These are phyloP conservation scores for Apamea crenata DNA, from an alignment of 2,888 invertebrate genomes.

Conservation along the genomic window DNA sequence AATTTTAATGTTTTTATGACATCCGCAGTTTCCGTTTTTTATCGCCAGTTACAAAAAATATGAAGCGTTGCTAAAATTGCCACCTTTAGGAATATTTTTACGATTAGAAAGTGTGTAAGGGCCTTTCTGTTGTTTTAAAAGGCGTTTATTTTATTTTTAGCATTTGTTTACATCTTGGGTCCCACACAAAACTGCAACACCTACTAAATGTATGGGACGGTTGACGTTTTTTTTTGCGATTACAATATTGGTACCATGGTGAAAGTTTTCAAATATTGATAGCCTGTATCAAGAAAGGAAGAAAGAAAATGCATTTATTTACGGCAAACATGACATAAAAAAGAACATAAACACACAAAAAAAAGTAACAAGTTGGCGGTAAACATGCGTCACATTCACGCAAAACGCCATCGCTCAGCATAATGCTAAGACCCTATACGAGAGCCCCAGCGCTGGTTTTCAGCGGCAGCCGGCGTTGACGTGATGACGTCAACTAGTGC, in stretches of 20 bases:
- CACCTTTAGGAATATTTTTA: slow-evolving; percentile 69
- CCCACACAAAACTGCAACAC: no score
- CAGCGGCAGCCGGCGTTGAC: no score
- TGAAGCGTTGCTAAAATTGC: slow-evolving; percentile 71
- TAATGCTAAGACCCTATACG: no score
- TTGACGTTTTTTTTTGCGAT: neutral
- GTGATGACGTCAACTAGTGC: no score
- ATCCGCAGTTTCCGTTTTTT: slow-evolving; percentile 47
- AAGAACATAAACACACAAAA: no score
- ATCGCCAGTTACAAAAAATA: slow-evolving; percentile 46
- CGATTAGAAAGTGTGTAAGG: slow-evolving; percentile 74
- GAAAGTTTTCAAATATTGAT: neutral
- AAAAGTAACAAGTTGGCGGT: no score
- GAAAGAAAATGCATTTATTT: no score
- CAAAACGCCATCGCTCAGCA: no score
- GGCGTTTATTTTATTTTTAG: neutral
- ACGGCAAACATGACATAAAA: no score
- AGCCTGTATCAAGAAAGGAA: no score
- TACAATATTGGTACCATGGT: neutral
- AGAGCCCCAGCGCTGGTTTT: no score
- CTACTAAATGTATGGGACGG: neutral
- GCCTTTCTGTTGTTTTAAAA: slow-evolving; percentile 33
- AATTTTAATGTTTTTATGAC: slow-evolving; percentile 45
- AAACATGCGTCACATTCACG: no score
- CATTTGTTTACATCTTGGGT: neutral